Percentiles rank a stretch among this genome's conserved stretches.
These are phyloP conservation scores for Sturmia bella DNA, from an alignment of 2,888 invertebrate species.

Conservation along the genomic window DNA sequence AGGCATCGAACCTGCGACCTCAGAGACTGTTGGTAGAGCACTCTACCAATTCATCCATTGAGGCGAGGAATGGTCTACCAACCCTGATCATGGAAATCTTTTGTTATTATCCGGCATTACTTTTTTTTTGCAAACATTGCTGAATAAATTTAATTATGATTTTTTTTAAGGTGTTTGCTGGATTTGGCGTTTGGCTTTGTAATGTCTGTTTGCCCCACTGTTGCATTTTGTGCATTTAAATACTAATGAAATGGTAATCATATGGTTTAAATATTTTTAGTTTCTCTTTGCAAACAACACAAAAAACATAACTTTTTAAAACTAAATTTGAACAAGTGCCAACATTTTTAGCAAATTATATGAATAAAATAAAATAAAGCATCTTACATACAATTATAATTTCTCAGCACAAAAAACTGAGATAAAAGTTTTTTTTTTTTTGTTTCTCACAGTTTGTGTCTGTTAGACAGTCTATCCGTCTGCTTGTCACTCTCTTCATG, in stretches of 20 bases:
- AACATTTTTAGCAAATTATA: slow-evolving; percentile 65
- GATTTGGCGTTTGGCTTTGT: background rate
- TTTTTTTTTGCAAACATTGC: too few relatives aligned
- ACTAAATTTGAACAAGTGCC: slow-evolving; percentile 70
- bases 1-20: too few relatives aligned
- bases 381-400: slow-evolving; percentile 33
- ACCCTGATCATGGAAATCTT: too few relatives aligned
- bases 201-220: slow-evolving; percentile 10
- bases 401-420: background rate
- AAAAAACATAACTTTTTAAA: slow-evolving; percentile 48
- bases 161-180: too few relatives aligned
- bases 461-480: slow-evolving; percentile 46
- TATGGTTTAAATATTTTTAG: slow-evolving; percentile 70
- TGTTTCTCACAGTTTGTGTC: slow-evolving; percentile 33
- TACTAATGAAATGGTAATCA: slow-evolving; percentile 68
- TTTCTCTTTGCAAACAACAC: slow-evolving; percentile 51
- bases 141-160: too few relatives aligned
- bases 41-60: too few relatives aligned
- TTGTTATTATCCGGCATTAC: too few relatives aligned
- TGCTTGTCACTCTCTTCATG: slow-evolving; percentile 25
- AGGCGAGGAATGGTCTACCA: too few relatives aligned
- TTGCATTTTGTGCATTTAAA: slow-evolving; percentile 28
- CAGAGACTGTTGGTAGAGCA: too few relatives aligned
- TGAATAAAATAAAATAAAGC: slow-evolving; percentile 34
- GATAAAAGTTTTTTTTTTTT: slow-evolving; percentile 35